Conservation (phyloP, 2,113 vertebrate species). For the Centropus unirufus region DNA sequence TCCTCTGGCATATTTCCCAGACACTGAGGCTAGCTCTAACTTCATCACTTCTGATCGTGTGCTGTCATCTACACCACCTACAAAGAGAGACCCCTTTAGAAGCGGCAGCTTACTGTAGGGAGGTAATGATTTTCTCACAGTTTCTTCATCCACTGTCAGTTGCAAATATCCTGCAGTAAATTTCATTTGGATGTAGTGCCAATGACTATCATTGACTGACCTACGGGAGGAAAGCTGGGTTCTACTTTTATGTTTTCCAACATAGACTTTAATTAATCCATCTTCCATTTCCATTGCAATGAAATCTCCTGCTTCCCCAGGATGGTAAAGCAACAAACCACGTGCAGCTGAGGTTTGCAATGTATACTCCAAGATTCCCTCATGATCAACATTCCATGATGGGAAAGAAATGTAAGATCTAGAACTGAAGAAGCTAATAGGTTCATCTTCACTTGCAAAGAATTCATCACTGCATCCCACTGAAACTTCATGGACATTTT, state of each 20-base stretch:
- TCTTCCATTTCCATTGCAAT: slow-evolving; percentile 86
- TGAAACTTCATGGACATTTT: slow-evolving; percentile 86
- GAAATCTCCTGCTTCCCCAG: slow-evolving; percentile 83
- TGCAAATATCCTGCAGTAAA: slow-evolving; percentile 80
- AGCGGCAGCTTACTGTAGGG: slow-evolving; percentile 70
- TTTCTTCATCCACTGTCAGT: slow-evolving; percentile 82
- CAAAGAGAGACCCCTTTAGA: slow-evolving; percentile 81
- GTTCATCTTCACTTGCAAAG: slow-evolving; percentile 84
- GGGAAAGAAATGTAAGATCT: slow-evolving; percentile 86
- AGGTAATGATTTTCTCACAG: slow-evolving; percentile 74
- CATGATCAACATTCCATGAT: slow-evolving; percentile 71
- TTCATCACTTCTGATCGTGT: slow-evolving; percentile 77
- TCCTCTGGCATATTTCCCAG: slow-evolving; percentile 81
- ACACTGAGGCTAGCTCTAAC: slow-evolving; percentile 78
- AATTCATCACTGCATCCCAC: slow-evolving; percentile 90
- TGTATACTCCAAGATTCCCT: slow-evolving; percentile 77
- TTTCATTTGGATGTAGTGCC: slow-evolving; percentile 82
- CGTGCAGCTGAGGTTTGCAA: slow-evolving; percentile 81
- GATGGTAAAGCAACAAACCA: slow-evolving; percentile 86
- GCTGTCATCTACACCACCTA: slow-evolving; percentile 84
- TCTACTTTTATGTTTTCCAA: slow-evolving; percentile 76
- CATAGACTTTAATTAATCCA: slow-evolving; percentile 78
- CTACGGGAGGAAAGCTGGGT: slow-evolving; percentile 77
- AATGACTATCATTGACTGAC: slow-evolving; percentile 81
- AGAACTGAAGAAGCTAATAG: slow-evolving; percentile 92